These are phyloP conservation scores for Umimayanthus chanpuru DNA, from an alignment of 92 coral and sea anemone genomes.

Conservation along the genomic window DNA sequence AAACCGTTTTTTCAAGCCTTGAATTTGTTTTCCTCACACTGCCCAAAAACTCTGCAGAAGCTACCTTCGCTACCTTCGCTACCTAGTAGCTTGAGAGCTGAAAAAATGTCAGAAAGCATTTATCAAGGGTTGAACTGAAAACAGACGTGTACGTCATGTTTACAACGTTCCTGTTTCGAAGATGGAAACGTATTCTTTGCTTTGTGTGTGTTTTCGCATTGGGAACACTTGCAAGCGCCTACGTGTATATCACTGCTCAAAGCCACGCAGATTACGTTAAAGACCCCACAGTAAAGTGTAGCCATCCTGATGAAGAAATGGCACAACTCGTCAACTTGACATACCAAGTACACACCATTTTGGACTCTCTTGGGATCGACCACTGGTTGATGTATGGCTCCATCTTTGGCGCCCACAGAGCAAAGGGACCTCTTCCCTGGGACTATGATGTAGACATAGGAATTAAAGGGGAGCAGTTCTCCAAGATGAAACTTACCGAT, in stretches of 20 bases:
- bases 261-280: slow-evolving; percentile 48
- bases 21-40: too few relatives aligned
- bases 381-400: slow-evolving; percentile 87
- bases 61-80: too few relatives aligned
- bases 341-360: slow-evolving; percentile 56
- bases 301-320: slow-evolving; percentile 47
- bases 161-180: not conserved
- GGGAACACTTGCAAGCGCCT: slow-evolving; percentile 11
- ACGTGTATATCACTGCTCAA: slow-evolving; percentile 37
- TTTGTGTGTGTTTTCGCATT: not conserved
- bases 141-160: not conserved
- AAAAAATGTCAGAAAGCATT: too few relatives aligned
- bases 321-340: slow-evolving; percentile 57
- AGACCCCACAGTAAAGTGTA: slow-evolving; percentile 38
- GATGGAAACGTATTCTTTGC: slow-evolving; percentile 11
- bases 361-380: slow-evolving; percentile 51
- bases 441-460: slow-evolving; percentile 80
- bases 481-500: slow-evolving; percentile 36
- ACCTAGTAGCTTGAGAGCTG: too few relatives aligned
- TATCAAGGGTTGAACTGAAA: too few relatives aligned
- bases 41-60: too few relatives aligned
- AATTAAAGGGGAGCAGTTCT: slow-evolving; percentile 60
- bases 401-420: slow-evolving; percentile 68
- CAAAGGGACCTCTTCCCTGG: slow-evolving; percentile 70
- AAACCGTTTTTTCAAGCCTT: too few relatives aligned